Evolutionary conservation across 2,113 vertebrate genomes (phyloP), one percentile per base, ranked within the genome.

Genomic region (Helogale parvula): DNA sequence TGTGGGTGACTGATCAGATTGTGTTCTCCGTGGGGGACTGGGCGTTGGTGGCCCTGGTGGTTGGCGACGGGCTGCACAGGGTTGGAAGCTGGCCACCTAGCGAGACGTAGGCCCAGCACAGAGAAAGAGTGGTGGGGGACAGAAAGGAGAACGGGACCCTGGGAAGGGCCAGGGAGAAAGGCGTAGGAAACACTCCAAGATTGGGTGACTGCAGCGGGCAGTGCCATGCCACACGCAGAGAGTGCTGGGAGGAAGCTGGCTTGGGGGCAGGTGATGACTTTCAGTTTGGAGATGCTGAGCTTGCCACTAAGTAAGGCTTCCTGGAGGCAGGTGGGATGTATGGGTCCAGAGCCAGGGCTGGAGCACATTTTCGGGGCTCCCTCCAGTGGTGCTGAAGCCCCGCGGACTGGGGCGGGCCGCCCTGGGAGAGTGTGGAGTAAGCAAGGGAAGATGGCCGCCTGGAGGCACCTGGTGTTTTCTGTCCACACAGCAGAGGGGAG

Each of bases 161-260:
- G 23, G 47, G 7, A 76, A 90, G 88, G 54, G 45, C 66, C 47
- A 38, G 31, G 15, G 68, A 15, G 7, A 68, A 77, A 57, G 50
- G 35, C 14, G 7, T 21, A 5, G 66, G 65, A 66, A 57, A 38
- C 11, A 13, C 14, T 72, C 82, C 19, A 41, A n/a, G 16, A 69
- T 3, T 38, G 33, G 6, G n/a, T 60, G 35, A 21, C 41, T 16
- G 66, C 57, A 12, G 38, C 21, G 45, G 80, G 60, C 41, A 3
- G 10, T 23, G 11, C 47, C 7, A 6, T 17, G 33, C 8, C 31
- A 5, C 1, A 0, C 21, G 0, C 31, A 66, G 7, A 19, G 10
- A 57, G 31, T 57, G 80, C 6, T 4, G 38, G 76, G 77, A 35
- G 45, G 65, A 66, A 19, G n/a, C 65, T 19, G 47, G 10, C 54